phyloP scores from a whole-genome alignment of 2,888 invertebrate species.

The Pristionchus mayeri region DNA sequence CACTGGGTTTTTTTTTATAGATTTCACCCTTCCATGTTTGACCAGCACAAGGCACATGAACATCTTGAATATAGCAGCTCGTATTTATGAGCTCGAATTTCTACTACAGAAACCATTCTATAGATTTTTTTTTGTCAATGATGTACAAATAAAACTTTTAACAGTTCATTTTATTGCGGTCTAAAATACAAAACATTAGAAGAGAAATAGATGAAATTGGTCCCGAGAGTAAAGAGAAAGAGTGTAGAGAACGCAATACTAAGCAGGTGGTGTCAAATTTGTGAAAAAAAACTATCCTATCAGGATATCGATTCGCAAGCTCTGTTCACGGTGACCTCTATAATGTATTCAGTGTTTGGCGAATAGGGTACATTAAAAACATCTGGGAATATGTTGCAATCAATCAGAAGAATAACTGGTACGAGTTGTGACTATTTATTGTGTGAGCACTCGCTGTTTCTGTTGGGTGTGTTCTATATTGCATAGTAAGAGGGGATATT shows the following conservation, averaged over 20 bases:
- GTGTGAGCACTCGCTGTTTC: constrained; percentile 9
- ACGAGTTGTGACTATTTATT: constrained; percentile 8
- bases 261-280: not conserved
- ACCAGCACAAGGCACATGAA: too few species aligned
- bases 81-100: too few species aligned
- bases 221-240: constrained; percentile 39
- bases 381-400: not conserved
- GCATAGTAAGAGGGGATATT: not conserved
- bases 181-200: not conserved
- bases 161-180: not conserved
- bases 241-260: not conserved
- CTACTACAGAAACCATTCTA: too few species aligned
- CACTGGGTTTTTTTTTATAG: too few species aligned
- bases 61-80: too few species aligned
- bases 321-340: not conserved
- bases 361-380: not conserved
- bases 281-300: not conserved
- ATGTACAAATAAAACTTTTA: too few species aligned
- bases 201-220: not conserved
- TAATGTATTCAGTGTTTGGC: not conserved
- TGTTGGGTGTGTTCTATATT: not conserved
- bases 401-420: not conserved
- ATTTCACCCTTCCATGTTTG: too few species aligned
- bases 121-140: too few species aligned
- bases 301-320: not conserved